A percentile compares a stretch with the other conserved stretches of the same genome.
Conservation (phyloP, 2,797 vertebrate genomes). For the Setipinna tenuifilis region DNA sequence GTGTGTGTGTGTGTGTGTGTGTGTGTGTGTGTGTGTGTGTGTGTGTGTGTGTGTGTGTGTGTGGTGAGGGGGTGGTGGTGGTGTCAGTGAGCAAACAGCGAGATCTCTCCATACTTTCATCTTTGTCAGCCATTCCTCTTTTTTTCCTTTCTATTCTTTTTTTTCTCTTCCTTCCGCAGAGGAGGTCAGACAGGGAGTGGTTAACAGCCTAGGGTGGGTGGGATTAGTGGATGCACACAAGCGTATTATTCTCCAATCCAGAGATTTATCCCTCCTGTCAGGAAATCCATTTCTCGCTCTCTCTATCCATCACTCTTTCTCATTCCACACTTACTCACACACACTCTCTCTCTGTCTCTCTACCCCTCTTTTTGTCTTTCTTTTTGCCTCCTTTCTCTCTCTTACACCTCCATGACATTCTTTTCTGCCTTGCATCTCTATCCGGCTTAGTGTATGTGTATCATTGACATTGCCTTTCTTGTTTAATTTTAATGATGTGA, state of each 20-base stretch:
- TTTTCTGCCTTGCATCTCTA: neutral
- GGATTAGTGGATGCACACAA: conserved; percentile 74
- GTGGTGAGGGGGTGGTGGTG: conserved; percentile 51
- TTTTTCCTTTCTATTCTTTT: neutral
- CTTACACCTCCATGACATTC: neutral
- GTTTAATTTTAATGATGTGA: neutral
- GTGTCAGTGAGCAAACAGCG: conserved; percentile 80
- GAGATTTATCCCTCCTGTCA: conserved; percentile 72
- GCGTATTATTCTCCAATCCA: conserved; percentile 74
- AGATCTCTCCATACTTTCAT: conserved; percentile 42
- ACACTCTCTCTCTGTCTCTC: neutral
- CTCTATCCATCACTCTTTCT: conserved; percentile 38
- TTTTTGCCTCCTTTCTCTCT: neutral
- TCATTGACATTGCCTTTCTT: neutral
- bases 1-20: conserved; percentile 55
- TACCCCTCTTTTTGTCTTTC: neutral
- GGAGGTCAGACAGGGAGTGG: conserved; percentile 64
- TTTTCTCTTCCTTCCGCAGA: neutral
- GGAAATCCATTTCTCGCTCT: conserved; percentile 70
- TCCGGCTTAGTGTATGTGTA: neutral
- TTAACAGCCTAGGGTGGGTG: conserved; percentile 69
- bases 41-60: neutral
- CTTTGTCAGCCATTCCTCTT: neutral
- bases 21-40: conserved; percentile 50
- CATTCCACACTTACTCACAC: neutral